Evolutionary conservation across 2,888 invertebrate species (phyloP).

Genomic region (Heteromurus nitidus): DNA sequence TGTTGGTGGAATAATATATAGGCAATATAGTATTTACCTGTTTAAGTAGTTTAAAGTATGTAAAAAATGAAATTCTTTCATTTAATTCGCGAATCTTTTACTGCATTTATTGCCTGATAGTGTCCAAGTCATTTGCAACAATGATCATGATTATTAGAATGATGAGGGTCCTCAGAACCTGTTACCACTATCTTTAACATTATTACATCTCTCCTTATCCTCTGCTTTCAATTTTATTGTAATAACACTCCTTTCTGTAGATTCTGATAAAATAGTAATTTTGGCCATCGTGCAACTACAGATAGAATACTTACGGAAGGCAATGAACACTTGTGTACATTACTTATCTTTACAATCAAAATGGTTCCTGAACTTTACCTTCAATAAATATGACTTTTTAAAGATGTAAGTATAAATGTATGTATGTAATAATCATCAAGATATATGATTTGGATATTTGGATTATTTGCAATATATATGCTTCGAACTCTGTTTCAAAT

Average conservation of each 20-base stretch:
- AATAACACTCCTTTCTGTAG: background rate
- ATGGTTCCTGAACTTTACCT: slow-evolving; percentile 10
- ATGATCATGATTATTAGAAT: background rate
- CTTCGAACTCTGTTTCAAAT: too few species aligned
- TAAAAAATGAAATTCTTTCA: background rate
- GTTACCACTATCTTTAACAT: background rate
- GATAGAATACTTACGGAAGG: background rate
- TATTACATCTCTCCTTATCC: background rate
- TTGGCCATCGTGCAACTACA: background rate
- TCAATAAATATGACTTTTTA: slow-evolving; percentile 12
- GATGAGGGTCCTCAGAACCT: background rate
- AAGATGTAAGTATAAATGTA: background rate
- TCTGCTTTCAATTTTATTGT: background rate
- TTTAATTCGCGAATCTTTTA: background rate
- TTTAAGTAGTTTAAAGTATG: background rate
- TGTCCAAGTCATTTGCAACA: background rate
- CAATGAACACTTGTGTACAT: background rate
- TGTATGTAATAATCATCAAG: slow-evolving; percentile 3
- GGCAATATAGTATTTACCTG: too few species aligned
- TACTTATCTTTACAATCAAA: background rate
- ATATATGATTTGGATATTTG: too few species aligned
- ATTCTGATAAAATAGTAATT: background rate
- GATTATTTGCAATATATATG: too few species aligned
- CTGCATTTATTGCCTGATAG: background rate
- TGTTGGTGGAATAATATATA: too few species aligned